Conservation (phyloP, 1,140 invertebrate species). For the Gerris buenoi region DNA sequence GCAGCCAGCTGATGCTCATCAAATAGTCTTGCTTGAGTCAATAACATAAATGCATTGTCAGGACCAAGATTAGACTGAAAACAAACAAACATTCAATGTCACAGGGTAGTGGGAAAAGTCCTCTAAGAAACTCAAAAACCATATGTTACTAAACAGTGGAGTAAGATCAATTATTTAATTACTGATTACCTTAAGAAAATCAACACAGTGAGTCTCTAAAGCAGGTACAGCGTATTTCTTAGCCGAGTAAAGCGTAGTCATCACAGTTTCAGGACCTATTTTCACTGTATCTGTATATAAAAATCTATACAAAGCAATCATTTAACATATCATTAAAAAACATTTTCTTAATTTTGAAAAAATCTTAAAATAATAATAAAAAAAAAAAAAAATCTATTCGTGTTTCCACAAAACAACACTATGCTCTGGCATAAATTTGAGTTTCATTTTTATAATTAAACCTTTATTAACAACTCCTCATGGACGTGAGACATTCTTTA, state of each 20-base stretch:
- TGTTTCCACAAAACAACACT: too few species aligned
- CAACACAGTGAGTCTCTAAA: constrained; percentile 68
- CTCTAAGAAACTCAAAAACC: too few species aligned
- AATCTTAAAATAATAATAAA: too few species aligned
- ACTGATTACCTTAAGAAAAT: constrained; percentile 48
- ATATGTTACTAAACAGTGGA: too few species aligned
- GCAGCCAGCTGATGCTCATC: constrained; percentile 64
- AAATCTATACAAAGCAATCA: constrained; percentile 35
- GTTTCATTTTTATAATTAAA: too few species aligned
- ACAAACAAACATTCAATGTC: too few species aligned
- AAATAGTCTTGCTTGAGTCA: constrained; percentile 65
- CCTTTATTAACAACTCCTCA: too few species aligned
- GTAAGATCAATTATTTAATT: too few species aligned
- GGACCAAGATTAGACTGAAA: constrained; percentile 46
- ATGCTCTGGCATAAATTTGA: too few species aligned
- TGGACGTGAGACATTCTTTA: too few species aligned
- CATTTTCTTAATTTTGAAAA: background rate
- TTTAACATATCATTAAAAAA: background rate
- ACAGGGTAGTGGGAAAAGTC: too few species aligned
- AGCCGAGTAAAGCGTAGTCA: constrained; percentile 72
- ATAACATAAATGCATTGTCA: constrained; percentile 72
- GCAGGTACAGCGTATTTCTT: constrained; percentile 77
- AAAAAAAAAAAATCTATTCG: too few species aligned
- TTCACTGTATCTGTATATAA: constrained; percentile 73
- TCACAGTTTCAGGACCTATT: constrained; percentile 71